Conservation (phyloP, 2,888 invertebrate genomes). For the Lochmaea capreae region DNA sequence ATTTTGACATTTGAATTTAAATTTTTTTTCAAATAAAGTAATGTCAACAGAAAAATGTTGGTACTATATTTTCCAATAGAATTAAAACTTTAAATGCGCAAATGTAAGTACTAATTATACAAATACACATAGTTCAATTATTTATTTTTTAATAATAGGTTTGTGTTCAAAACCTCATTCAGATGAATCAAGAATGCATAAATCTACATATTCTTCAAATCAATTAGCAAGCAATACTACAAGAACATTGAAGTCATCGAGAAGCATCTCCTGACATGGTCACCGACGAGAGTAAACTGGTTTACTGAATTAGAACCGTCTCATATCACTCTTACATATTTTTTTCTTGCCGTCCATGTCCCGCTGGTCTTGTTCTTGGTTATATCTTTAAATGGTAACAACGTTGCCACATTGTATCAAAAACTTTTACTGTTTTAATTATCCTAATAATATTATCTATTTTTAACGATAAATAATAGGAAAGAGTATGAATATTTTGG, state of each 20-base stretch:
- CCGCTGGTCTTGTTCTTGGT: conserved; percentile 63
- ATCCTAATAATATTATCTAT: neutral
- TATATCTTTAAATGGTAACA: conserved; percentile 53
- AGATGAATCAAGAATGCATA: neutral
- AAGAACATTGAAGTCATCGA: conserved; percentile 55
- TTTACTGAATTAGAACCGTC: conserved; percentile 65
- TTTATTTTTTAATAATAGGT: neutral
- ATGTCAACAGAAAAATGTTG: too few species aligned
- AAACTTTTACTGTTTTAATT: neutral
- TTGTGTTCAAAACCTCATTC: neutral
- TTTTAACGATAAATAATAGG: too few species aligned
- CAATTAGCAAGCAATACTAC: conserved; percentile 11
- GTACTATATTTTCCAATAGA: too few species aligned
- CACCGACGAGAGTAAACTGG: conserved; percentile 59
- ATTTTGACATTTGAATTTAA: too few species aligned
- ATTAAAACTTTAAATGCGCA: too few species aligned
- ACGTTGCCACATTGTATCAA: conserved; percentile 35
- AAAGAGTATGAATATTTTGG: too few species aligned
- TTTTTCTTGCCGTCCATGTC: conserved; percentile 59
- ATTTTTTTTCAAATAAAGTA: too few species aligned
- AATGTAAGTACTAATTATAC: too few species aligned
- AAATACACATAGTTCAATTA: too few species aligned
- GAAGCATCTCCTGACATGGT: conserved; percentile 64
- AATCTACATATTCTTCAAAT: neutral
- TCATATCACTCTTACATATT: conserved; percentile 58